Base-by-base conservation (phyloP, 2,797 vertebrate genomes). In the Chelidonichthys spinosus region DNA sequence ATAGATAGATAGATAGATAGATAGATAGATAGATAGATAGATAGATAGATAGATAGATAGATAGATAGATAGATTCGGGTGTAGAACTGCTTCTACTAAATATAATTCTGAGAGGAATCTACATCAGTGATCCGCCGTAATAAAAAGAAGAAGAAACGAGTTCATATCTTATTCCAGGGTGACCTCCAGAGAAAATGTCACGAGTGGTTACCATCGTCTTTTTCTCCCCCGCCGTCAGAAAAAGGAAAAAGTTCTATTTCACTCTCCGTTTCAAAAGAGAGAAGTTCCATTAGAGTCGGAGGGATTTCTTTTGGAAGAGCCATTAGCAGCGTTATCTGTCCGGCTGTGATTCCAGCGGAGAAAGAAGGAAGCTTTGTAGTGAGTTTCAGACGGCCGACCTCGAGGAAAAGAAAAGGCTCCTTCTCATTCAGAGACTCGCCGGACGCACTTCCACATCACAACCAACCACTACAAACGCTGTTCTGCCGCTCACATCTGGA, bases 271-370 rank as follows among this genome's bases (percentile, higher is more conserved):
- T 77, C 69, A 63, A 79, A 66, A 72, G 70, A 77, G 13, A 63
- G 73, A 77, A 71, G 74, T 67, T 75, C 68, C 64, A 70, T 82
- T 73, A 63, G 25, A 72, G 77, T 60, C 66, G 5, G 17, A 36
- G 40, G 67, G 42, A 63, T 78, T 84, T 55, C 25, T 25, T 58
- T 71, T 54, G 69, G 72, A 61, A 2, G 73, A 78, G 49, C 60
- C 69, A 75, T 80, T 70, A 83, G 82, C 84, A 5, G 60, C 9
- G 15, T 76, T 83, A 69, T 83, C 72, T 55, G 64, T 4, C 52
- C 61, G 7, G 8, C 60, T 25, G 64, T n/a, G 74, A 75, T 54
- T 74, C 18, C 59, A 72, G 63, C 32, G 59, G 17, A 63, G 60
- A 59, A 36, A 69, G 70, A 62, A 58, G 63, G 75, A 36, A 49